Evolutionary conservation across 2,113 vertebrate genomes (phyloP), one percentile per base, ranked within the genome.

Genomic region (Connochaetes taurinus): DNA sequence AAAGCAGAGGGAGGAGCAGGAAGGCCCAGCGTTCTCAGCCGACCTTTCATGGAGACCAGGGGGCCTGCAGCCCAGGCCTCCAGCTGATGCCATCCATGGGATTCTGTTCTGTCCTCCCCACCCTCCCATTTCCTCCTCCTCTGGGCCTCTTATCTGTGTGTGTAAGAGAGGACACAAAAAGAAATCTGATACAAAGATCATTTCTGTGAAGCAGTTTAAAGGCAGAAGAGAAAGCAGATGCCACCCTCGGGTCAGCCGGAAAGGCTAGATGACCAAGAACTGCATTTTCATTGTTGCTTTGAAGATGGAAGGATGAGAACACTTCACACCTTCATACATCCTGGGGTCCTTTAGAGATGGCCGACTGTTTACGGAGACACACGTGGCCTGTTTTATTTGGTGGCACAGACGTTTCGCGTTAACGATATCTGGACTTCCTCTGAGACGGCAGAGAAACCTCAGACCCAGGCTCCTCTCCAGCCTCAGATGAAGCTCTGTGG

Each of bases 161-260:
- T 90, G 85, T 86, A 90, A 96, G 95, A 96, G n/a, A 94, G 92
- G 94, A 98, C 60, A 80, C 29, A 97, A 92, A 96, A 96, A 97
- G 96, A 98, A 98, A 76, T 19, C 83, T 94, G 90, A 94, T 95
- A 71, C 96, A 95, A 93, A 96, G 82, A 95, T 96, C 78, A 7
- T 93, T 97, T 98, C 88, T 90, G 81, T 97, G 94, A 93, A 53
- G 83, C 94, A 91, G 33, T 97, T 97, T 16, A 25, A 6, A 29
- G 92, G 55, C 91, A 90, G 90, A 96, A 80, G 82, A 95, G 93
- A 96, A 60, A 94, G 96, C 45, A 91, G 91, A 84, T 97, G 87
- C 96, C 91, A 97, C 87, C 88, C 97, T 57, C 0, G 27, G 92
- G 94, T 98, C 94, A 94, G 57, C 62, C 84, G 29, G 90, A 88